These are phyloP conservation scores for Agrypnus murinus DNA, from an alignment of 2,888 invertebrate species.

Conservation along the genomic window DNA sequence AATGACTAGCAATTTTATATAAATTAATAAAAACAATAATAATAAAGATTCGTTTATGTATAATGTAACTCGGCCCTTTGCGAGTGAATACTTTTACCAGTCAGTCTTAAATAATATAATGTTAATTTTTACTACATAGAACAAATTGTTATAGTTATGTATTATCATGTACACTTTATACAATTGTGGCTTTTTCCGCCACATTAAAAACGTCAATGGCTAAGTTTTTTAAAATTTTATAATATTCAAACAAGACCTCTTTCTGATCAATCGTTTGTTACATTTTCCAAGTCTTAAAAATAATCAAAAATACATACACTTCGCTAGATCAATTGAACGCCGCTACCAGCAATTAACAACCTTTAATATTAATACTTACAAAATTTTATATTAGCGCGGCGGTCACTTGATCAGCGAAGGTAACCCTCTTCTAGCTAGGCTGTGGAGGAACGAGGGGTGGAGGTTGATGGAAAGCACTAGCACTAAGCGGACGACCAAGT, in stretches of 20 bases:
- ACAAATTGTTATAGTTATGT: background rate
- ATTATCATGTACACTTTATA: conserved; percentile 46
- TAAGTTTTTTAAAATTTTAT: conserved; percentile 32
- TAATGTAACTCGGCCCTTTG: conserved; percentile 25
- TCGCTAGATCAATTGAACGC: conserved; percentile 40
- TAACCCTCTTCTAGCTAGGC: conserved; percentile 75
- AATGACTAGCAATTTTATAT: conserved; percentile 42
- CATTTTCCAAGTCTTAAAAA: conserved; percentile 23
- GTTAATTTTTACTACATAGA: conserved; percentile 14
- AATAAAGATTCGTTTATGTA: conserved; percentile 25
- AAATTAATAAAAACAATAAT: conserved; percentile 28
- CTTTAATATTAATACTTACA: background rate
- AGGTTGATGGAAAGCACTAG: conserved; percentile 69
- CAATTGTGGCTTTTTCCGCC: conserved; percentile 15
- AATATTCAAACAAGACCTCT: conserved; percentile 43
- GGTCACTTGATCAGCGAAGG: conserved; percentile 70
- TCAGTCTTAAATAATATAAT: conserved; percentile 45
- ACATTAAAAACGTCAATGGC: conserved; percentile 22
- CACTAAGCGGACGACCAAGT: conserved; percentile 72
- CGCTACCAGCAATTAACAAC: conserved; percentile 21
- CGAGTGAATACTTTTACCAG: conserved; percentile 28
- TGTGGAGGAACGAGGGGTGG: conserved; percentile 76
- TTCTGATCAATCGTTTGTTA: conserved; percentile 40
- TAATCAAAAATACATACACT: conserved; percentile 16
- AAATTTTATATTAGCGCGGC: conserved; percentile 55